Conservation (phyloP, 1,140 invertebrate species). For the Apis cerana region DNA sequence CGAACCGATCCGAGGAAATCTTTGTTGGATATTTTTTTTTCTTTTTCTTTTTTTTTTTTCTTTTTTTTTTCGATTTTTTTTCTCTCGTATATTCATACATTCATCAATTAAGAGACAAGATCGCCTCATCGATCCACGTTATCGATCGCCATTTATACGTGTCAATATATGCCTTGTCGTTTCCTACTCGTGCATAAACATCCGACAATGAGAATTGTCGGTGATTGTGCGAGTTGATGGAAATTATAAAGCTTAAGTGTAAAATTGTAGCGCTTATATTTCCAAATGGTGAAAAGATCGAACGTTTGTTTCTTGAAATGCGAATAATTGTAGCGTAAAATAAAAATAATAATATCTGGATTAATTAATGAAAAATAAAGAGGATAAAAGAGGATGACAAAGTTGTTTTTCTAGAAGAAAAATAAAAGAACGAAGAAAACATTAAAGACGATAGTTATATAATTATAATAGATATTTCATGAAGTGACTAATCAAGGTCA, state of each 20-base stretch:
- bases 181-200: conserved; percentile 40
- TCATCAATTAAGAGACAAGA: conserved; percentile 19
- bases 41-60: background rate
- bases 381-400: no score
- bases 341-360: no score
- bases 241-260: background rate
- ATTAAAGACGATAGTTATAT: no score
- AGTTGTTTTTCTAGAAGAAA: no score
- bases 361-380: no score
- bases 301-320: no score
- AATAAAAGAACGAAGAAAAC: no score
- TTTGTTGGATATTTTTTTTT: background rate
- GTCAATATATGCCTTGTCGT: conserved; percentile 23
- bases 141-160: conserved; percentile 38
- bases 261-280: no score
- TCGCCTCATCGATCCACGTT: conserved; percentile 4
- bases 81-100: background rate
- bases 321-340: no score
- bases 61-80: background rate
- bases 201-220: conserved; percentile 29
- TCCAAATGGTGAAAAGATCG: no score
- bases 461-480: no score
- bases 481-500: background rate
- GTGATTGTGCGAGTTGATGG: background rate
- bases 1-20: conserved; percentile 20